phyloP scores from a whole-genome alignment of 64 coral and sea anemone genomes.

The Platygyra sinensis region DNA sequence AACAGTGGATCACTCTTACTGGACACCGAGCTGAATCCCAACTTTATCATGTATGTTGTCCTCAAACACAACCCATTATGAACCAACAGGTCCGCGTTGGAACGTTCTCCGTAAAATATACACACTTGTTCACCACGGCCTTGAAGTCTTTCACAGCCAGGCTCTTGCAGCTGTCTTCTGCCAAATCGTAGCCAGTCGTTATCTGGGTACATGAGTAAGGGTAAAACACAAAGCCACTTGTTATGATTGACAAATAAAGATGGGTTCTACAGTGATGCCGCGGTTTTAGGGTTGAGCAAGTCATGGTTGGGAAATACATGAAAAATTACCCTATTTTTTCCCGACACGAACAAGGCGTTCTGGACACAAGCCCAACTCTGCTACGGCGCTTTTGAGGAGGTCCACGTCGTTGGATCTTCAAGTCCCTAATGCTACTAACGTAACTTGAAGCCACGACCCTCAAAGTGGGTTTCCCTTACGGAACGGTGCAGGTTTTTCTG shows the following conservation, averaged over 20 bases:
- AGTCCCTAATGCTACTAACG: no score
- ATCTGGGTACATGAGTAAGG: constrained; percentile 33
- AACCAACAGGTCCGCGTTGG: constrained; percentile 80
- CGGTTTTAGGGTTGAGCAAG: no score
- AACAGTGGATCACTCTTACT: constrained; percentile 85
- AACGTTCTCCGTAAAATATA: constrained; percentile 88
- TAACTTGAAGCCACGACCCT: no score
- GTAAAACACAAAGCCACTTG: background rate
- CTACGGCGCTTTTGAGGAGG: no score
- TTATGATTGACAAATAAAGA: background rate
- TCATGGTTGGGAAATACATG: no score
- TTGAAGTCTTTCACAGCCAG: constrained; percentile 57
- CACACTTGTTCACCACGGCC: constrained; percentile 82
- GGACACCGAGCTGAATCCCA: constrained; percentile 76
- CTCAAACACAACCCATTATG: constrained; percentile 87
- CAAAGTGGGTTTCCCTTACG: background rate
- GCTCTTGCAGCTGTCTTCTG: constrained; percentile 71
- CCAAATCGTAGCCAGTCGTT: constrained; percentile 73
- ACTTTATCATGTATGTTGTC: constrained; percentile 71
- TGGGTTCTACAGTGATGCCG: no score
- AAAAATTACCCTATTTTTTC: no score
- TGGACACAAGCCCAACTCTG: no score
- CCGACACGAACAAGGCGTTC: no score
- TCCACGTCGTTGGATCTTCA: no score
- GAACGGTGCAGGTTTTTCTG: no score